These are phyloP conservation scores for Mus caroli DNA, from an alignment of 2,797 vertebrate genomes.

Conservation along the genomic window DNA sequence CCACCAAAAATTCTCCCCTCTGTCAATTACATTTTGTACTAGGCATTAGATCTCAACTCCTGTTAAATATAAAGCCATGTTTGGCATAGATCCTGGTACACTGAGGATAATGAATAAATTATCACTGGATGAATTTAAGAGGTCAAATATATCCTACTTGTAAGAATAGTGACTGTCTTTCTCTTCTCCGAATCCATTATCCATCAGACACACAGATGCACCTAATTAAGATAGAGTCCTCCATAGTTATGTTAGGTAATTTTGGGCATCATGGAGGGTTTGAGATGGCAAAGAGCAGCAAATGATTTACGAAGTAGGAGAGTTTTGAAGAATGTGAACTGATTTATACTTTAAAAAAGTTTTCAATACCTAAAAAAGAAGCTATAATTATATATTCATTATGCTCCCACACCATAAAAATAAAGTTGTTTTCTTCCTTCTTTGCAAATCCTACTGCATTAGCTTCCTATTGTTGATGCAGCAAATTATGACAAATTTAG, in stretches of 20 bases:
- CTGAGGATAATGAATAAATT: constrained; percentile 58
- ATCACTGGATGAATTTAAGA: constrained; percentile 54
- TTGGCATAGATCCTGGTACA: constrained; percentile 42
- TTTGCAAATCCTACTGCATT: background rate
- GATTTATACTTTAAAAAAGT: constrained; percentile 52
- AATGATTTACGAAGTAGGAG: constrained; percentile 54
- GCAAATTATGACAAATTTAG: background rate
- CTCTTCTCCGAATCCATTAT: constrained; percentile 53
- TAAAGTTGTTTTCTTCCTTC: background rate
- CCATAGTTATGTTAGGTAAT: constrained; percentile 27
- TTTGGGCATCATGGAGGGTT: background rate
- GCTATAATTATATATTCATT: background rate
- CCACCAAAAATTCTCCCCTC: constrained; percentile 21
- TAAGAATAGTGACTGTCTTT: background rate
- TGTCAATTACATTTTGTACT: constrained; percentile 51
- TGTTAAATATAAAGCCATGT: constrained; percentile 57
- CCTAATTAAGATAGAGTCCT: constrained; percentile 40
- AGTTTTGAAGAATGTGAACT: constrained; percentile 37
- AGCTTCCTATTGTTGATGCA: background rate
- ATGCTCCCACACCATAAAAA: background rate
- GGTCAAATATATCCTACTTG: constrained; percentile 62
- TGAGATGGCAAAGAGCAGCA: background rate
- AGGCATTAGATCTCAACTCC: constrained; percentile 30
- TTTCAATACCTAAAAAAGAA: constrained; percentile 46
- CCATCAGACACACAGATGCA: constrained; percentile 38